Percentiles rank a stretch among this genome's conserved stretches.
Conservation (phyloP, 2,797 vertebrate species). For the Poecilia gillii region DNA sequence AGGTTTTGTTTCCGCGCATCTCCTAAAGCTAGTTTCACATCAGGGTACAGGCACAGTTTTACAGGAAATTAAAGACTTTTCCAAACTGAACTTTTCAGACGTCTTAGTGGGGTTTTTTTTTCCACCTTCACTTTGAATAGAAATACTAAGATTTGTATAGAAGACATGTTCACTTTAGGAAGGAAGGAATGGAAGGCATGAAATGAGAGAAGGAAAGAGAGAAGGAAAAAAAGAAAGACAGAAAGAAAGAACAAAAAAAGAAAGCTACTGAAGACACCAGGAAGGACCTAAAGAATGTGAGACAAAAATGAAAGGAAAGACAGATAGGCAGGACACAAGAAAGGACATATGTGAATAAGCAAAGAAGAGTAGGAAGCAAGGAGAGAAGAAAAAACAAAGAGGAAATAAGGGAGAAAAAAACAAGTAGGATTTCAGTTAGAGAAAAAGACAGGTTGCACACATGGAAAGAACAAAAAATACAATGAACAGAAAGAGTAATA, state of each 20-base stretch:
- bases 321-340: neutral
- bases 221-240: neutral
- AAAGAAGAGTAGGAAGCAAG: neutral
- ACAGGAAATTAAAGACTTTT: neutral
- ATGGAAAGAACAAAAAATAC: neutral
- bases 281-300: too few relatives aligned
- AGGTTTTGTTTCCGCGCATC: neutral
- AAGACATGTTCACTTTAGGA: neutral
- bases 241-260: neutral
- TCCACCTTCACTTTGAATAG: neutral
- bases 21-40: conserved; percentile 8
- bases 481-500: neutral
- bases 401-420: neutral
- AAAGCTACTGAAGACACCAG: neutral
- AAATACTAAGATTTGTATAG: neutral
- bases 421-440: neutral
- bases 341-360: neutral
- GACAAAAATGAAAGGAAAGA: neutral
- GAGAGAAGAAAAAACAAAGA: neutral
- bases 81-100: neutral
- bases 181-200: neutral
- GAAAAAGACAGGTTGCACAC: neutral
- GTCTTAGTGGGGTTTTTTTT: neutral
- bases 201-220: neutral
- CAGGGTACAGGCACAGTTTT: neutral